Evolutionary conservation across 2,888 invertebrate genomes (phyloP).

Genomic region (Coelopa pilipes): DNA sequence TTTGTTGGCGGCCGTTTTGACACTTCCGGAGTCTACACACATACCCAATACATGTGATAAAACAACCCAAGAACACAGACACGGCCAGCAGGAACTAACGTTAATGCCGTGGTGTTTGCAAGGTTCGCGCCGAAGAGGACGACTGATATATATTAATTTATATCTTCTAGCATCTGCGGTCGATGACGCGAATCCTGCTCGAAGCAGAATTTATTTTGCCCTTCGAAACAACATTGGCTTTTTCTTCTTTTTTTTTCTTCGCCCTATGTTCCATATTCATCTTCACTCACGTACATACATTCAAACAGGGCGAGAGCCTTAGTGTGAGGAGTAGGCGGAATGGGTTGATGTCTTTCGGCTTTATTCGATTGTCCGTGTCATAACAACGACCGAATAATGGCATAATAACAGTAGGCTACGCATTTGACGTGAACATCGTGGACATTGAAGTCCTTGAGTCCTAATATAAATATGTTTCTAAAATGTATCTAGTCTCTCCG

Average conservation of each 20-base stretch:
- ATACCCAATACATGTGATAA: neutral
- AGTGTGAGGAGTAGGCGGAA: too few species aligned
- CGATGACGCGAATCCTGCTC: neutral
- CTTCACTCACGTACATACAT: neutral
- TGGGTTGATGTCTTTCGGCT: constrained; percentile 24
- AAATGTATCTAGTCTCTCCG: too few species aligned
- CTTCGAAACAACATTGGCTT: neutral
- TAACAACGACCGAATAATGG: constrained; percentile 28
- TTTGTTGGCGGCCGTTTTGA: constrained; percentile 17
- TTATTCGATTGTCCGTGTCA: constrained; percentile 19
- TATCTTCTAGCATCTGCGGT: neutral
- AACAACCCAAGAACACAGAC: neutral
- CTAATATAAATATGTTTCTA: too few species aligned
- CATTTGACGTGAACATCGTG: too few species aligned
- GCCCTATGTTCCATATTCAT: neutral
- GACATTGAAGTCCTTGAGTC: too few species aligned
- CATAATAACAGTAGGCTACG: too few species aligned
- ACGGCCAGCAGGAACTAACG: neutral
- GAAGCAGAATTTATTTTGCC: neutral
- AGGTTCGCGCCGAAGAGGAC: neutral
- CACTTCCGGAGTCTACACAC: neutral
- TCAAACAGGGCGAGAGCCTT: too few species aligned
- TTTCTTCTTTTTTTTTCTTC: neutral
- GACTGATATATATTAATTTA: constrained; percentile 16
- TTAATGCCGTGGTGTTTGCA: neutral